Percentiles rank a stretch among this genome's conserved stretches.
Conservation (phyloP, 2,797 vertebrate genomes). For the Pelodytes ibericus region DNA sequence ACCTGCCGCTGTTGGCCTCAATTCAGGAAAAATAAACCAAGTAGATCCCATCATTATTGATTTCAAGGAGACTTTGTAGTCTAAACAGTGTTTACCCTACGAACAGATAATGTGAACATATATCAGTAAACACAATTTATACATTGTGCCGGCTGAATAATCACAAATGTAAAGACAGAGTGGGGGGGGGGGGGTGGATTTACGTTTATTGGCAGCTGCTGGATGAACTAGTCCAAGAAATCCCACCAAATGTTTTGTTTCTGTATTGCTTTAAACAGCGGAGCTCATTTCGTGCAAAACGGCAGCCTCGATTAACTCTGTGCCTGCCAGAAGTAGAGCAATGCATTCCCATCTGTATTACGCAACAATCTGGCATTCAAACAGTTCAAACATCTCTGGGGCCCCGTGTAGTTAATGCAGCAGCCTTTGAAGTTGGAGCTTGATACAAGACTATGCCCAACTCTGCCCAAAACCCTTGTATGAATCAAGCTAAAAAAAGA, state of each 20-base stretch:
- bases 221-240: too few relatives aligned
- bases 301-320: neutral
- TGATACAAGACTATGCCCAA: neutral
- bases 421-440: neutral
- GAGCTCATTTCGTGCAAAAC: neutral
- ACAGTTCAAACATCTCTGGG: neutral
- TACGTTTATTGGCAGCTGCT: too few relatives aligned
- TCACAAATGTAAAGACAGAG: too few relatives aligned
- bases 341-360: neutral
- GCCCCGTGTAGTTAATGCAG: neutral
- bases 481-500: neutral
- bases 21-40: too few relatives aligned
- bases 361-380: neutral
- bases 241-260: neutral
- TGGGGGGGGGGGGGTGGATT: too few relatives aligned
- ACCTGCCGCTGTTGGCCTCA: too few relatives aligned
- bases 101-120: too few relatives aligned
- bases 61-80: too few relatives aligned
- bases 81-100: too few relatives aligned
- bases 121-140: too few relatives aligned
- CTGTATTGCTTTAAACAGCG: neutral
- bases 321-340: neutral
- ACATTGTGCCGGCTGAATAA: too few relatives aligned
- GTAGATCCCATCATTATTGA: too few relatives aligned
- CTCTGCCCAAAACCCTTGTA: constrained; percentile 10